Evolutionary conservation across 1,140 invertebrate species (phyloP), one percentile per base, ranked within the genome.

Genomic region (Lutraria rhynchaena): DNA sequence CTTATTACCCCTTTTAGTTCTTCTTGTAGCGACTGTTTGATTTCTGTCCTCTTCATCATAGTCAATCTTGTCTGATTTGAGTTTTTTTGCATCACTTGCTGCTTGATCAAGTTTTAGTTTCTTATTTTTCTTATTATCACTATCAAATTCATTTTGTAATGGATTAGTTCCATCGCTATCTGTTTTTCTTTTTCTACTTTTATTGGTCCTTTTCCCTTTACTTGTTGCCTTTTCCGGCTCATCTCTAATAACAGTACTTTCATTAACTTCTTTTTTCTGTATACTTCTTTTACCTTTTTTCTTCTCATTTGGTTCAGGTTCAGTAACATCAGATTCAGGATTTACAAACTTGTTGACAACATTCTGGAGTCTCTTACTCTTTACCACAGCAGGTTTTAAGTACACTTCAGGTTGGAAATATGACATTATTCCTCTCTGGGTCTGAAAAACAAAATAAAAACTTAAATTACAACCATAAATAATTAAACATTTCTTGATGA

Each of bases 391-490:
- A 5, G 81, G 57, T 22, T 83, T 15, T 11, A 84, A 63, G 53
- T 82, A 85, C 31, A 81, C 74, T 46, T 86, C 81, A 5, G 86
- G 87, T 49, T 86, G 84, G 55, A 89, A 89, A 53, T 81, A 89
- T 19, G 81, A 61, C 27, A 75, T 84, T 74, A 89, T 89, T 53
- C 81, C 75, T 13, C 53, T 61, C 69, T 89, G 87, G 5, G 60
- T 81, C 89, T 89, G 84, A 37, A 82, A 83, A 27, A 71, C 17
- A 17, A 31, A 29, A 73, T n/a, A n/a, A n/a, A n/a, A n/a, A n/a
- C n/a, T n/a, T n/a, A n/a, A n/a, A n/a, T n/a, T n/a, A n/a, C n/a
- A n/a, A n/a, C n/a, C n/a, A n/a, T n/a, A n/a, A n/a, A n/a, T n/a
- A n/a, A n/a, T n/a, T n/a, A n/a, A n/a, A n/a, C n/a, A n/a, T n/a